Conservation (phyloP, 2,797 vertebrate genomes). For the Nyctalus aviator region DNA sequence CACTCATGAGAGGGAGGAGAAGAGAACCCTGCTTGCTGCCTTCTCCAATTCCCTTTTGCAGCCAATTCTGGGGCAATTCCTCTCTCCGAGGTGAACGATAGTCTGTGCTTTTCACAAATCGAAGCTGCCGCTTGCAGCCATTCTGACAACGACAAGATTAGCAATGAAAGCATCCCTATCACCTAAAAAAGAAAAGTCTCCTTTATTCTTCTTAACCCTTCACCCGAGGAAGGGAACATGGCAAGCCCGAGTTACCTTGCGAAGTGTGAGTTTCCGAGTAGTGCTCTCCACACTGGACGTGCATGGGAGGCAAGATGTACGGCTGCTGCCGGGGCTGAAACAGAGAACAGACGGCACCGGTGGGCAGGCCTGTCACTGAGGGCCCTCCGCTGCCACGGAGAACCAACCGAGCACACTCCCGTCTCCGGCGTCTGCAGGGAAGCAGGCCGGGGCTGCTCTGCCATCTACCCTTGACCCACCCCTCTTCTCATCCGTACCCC, state of each 20-base stretch:
- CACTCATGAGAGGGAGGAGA: background rate
- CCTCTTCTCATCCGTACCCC: background rate
- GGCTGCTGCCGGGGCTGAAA: constrained; percentile 95
- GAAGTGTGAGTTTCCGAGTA: constrained; percentile 97
- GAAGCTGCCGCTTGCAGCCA: background rate
- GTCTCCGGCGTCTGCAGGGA: rapidly evolving
- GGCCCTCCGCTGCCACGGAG: rapidly evolving
- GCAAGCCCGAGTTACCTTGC: constrained; percentile 91
- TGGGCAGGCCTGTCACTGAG: background rate
- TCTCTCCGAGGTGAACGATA: background rate
- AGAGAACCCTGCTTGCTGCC: background rate
- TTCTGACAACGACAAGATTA: background rate
- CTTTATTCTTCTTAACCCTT: background rate
- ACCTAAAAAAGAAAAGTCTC: too few relatives aligned
- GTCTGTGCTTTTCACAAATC: background rate
- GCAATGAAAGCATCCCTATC: background rate
- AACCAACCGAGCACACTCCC: rapidly evolving
- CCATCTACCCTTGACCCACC: background rate
- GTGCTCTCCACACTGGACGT: constrained; percentile 94
- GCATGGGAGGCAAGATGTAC: constrained; percentile 94
- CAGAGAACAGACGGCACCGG: constrained; percentile 65
- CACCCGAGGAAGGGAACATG: background rate
- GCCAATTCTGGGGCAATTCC: background rate
- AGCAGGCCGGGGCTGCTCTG: rapidly evolving
- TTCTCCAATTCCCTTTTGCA: background rate